Evolutionary conservation across 1,140 invertebrate genomes (phyloP), one percentile per base, ranked within the genome.

Genomic region (Drosophila miranda): DNA sequence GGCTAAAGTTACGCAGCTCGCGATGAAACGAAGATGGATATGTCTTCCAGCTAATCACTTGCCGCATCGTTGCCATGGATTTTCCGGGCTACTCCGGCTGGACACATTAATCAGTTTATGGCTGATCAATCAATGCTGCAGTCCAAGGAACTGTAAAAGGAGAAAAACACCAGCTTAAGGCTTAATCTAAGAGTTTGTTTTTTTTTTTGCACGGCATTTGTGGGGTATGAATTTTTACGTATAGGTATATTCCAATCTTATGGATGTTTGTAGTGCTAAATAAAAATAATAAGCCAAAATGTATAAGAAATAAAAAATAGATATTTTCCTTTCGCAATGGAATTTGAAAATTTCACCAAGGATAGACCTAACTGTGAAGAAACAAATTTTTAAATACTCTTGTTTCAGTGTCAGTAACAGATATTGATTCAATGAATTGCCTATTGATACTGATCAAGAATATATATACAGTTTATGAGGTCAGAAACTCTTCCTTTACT

Each of bases 41-140:
- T 13, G 3, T 52, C 49, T 60, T 28, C 19, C 49, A 44, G 55
- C 70, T 79, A 79, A 79, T 80, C 63, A 70, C 54, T 79, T 56
- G 51, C 30, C 34, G 16, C 16, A 13, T 61, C 42, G 21, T 42
- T 7, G 16, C 52, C 62, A 13, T 9, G 23, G 56, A 42, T 51
- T 51, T 34, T 34, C 19, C 51, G 16, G 42, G 52, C 26, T 73
- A 23, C 43, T 30, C 21, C 28, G 34, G 30, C 21, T 34, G 42
- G 38, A 28, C 28, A 59, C 66, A 79, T 75, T 73, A 80, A 80
- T 80, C 76, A 86, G 80, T 61, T 76, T 28, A 46, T 42, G 42
- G 48, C 62, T 16, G 44, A 78, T 83, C 78, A 81, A 81, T 81
- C 79, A 82, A 82, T 61, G 51, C 34, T 67, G 38, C 53, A 38